Percentiles rank a stretch among this genome's conserved stretches.
Evolutionary conservation across 2,888 invertebrate genomes (phyloP).

Genomic region (Agrotis exclamationis): DNA sequence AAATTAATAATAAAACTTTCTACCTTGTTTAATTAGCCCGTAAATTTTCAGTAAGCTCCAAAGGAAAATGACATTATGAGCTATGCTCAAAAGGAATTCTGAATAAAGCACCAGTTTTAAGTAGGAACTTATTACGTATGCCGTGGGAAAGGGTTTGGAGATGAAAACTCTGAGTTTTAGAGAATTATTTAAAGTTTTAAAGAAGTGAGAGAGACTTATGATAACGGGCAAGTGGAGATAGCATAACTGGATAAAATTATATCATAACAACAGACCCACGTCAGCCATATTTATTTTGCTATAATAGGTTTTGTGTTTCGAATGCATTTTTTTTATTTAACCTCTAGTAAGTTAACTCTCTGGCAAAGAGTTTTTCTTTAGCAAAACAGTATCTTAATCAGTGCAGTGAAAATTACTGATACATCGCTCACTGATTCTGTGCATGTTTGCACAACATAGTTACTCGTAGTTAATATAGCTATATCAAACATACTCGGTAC

Average conservation of each 20-base stretch:
- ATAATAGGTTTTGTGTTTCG: too few species aligned
- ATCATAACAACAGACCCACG: too few species aligned
- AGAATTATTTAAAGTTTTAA: conserved; percentile 25
- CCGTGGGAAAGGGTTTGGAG: conserved; percentile 27
- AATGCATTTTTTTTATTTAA: too few species aligned
- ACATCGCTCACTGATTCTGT: not conserved
- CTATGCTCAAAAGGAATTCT: conserved; percentile 57
- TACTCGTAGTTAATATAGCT: too few species aligned
- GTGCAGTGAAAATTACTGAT: not conserved
- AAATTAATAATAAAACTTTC: conserved; percentile 25
- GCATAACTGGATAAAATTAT: not conserved
- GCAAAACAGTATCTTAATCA: not conserved
- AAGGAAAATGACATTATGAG: conserved; percentile 44
- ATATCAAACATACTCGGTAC: too few species aligned
- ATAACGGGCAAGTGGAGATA: not conserved
- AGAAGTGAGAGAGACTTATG: not conserved
- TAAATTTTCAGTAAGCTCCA: conserved; percentile 41
- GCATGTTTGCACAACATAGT: not conserved
- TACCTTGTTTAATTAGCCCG: conserved; percentile 28
- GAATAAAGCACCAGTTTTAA: conserved; percentile 27
- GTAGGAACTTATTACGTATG: conserved; percentile 56
- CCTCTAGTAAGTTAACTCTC: too few species aligned
- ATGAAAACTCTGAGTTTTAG: conserved; percentile 2
- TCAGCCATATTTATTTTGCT: too few species aligned
- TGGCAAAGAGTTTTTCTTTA: too few species aligned